These are phyloP conservation scores for Lumbricus terrestris DNA, from an alignment of 2,888 invertebrate genomes.

Conservation along the genomic window DNA sequence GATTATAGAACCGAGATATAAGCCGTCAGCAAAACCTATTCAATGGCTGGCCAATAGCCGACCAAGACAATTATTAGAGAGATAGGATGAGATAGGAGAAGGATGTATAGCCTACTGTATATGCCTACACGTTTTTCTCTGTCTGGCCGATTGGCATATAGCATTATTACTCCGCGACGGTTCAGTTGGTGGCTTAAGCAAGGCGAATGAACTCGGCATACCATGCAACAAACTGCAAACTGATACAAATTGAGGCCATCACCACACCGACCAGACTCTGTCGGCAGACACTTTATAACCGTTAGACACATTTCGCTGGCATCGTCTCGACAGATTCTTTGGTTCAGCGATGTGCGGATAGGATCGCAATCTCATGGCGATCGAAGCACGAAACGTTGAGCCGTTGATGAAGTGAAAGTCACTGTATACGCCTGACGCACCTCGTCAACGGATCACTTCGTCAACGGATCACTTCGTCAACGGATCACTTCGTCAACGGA, in stretches of 20 bases:
- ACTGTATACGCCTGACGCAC: neutral
- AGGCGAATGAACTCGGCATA: neutral
- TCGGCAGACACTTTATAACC: neutral
- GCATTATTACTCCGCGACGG: neutral
- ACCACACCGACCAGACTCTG: neutral
- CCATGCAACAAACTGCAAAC: neutral
- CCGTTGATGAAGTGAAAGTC: neutral
- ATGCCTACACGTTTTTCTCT: neutral
- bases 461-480: too few species aligned
- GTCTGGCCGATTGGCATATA: neutral
- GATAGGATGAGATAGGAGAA: too few species aligned
- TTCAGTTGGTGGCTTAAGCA: neutral
- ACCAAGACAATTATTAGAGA: too few species aligned
- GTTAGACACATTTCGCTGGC: neutral
- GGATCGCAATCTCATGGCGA: neutral
- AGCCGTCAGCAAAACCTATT: neutral
- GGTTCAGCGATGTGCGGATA: neutral
- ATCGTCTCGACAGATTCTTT: neutral
- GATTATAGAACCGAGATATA: too few species aligned
- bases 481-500: neutral
- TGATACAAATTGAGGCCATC: neutral
- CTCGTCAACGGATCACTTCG: neutral
- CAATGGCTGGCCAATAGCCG: too few species aligned
- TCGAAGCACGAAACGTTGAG: neutral
- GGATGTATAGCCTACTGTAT: too few species aligned